Evolutionary conservation across 2,888 invertebrate species (phyloP).

Genomic region (Aphidius colemani): DNA sequence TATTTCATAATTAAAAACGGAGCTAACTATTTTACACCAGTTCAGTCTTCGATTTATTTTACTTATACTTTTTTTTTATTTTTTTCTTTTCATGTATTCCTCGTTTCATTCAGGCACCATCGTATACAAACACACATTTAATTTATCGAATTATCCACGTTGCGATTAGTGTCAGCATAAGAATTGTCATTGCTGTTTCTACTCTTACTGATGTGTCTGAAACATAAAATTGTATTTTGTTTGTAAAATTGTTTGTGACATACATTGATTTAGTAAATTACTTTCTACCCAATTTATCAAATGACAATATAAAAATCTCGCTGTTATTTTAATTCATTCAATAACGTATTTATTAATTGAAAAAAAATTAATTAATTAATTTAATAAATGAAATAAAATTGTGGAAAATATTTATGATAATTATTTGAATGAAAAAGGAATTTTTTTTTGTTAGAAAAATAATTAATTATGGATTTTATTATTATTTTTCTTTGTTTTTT

Average conservation of each 20-base stretch:
- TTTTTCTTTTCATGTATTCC: slow-evolving; percentile 24
- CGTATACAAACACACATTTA: slow-evolving; percentile 20
- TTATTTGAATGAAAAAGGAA: background rate
- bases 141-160: slow-evolving; percentile 51
- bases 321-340: too few relatives aligned
- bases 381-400: too few relatives aligned
- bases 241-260: too few relatives aligned
- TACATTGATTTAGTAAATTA: too few relatives aligned
- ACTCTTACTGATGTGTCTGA: slow-evolving; percentile 42
- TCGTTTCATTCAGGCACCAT: slow-evolving; percentile 30
- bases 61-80: slow-evolving; percentile 23
- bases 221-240: slow-evolving; percentile 29
- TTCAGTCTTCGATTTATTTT: slow-evolving; percentile 25
- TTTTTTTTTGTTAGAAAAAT: slow-evolving; percentile 29
- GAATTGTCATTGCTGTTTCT: slow-evolving; percentile 39
- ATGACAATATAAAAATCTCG: too few relatives aligned
- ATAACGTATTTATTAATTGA: too few relatives aligned
- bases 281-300: too few relatives aligned
- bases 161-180: slow-evolving; percentile 41
- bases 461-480: too few relatives aligned
- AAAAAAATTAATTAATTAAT: too few relatives aligned
- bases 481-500: slow-evolving; percentile 39
- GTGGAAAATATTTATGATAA: too few relatives aligned
- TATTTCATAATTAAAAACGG: slow-evolving; percentile 23
- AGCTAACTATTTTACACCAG: slow-evolving; percentile 18